A percentile compares a stretch with the other conserved stretches of the same genome.
Conservation (phyloP, 2,113 vertebrate genomes). For the Rhinopomastus cyanomelas region DNA sequence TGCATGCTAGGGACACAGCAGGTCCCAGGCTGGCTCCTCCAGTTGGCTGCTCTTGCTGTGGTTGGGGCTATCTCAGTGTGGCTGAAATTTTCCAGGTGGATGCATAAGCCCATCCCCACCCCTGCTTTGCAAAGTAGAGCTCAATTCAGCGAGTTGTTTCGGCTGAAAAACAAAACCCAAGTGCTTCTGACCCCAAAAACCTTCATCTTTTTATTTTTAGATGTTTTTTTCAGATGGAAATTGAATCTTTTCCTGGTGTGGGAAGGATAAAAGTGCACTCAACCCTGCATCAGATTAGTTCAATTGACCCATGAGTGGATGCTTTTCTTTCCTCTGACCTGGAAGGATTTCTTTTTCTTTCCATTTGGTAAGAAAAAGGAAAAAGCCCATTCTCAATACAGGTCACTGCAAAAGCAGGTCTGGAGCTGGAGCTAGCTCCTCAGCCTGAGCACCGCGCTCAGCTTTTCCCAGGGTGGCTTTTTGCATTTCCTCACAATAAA, state of each 20-base stretch:
- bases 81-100: background rate
- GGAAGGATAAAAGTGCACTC: background rate
- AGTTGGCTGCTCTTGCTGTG: accelerated
- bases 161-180: constrained; percentile 8
- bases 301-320: constrained; percentile 20
- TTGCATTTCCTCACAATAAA: background rate
- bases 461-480: background rate
- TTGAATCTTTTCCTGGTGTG: background rate
- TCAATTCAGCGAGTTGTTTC: background rate
- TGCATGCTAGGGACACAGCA: accelerated
- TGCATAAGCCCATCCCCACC: background rate
- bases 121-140: background rate
- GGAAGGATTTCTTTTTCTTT: constrained; percentile 51
- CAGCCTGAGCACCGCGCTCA: background rate
- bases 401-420: constrained; percentile 56
- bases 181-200: constrained; percentile 8
- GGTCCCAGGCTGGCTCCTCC: background rate
- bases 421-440: constrained; percentile 15
- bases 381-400: constrained; percentile 4
- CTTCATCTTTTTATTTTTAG: constrained; percentile 27
- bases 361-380: constrained; percentile 47
- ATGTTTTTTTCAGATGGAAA: background rate
- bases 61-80: background rate
- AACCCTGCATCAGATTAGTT: constrained; percentile 29
- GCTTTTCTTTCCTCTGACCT: constrained; percentile 63